Base-by-base conservation (phyloP, 1,140 invertebrate genomes). In the Ceratitis capitata region DNA sequence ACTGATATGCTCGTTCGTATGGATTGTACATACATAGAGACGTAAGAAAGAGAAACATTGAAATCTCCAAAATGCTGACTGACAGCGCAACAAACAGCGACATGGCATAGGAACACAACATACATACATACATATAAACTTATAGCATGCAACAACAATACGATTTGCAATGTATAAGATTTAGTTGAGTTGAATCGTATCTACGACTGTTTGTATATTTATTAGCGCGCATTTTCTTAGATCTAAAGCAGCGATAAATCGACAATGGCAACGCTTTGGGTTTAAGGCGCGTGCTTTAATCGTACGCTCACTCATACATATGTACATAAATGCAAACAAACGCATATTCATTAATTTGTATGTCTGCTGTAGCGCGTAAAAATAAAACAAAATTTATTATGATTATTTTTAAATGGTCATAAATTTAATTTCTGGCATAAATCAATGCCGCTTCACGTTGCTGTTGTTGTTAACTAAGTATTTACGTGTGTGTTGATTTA, bases 361-460 rank as follows among this genome's bases (percentile, higher is more conserved):
- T 16, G 26, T 23, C 19, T 19, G 61, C 61, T 78, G 19, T 29
- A 26, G 12, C 69, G 6, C 12, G 3, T n/a, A 45, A 45, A 74
- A 74, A 74, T 26, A 45, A 78, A 45, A 45, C 69, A 45, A 35
- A 78, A 78, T 78, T 78, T 45, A 78, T 78, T 78, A 39, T 78
- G 69, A 78, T 78, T 78, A 78, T 78, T 78, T 78, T 78, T 78
- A 78, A 78, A 78, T 78, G 69, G 69, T 10, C 39, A 78, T 47
- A 78, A 78, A 78, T 78, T 78, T 78, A 78, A 45, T 78, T 78
- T 78, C 69, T 78, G 69, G 39, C 69, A 78, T 78, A 78, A 78
- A 78, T 78, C 69, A 78, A 26, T n/a, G n/a, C 39, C 19, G 45
- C 39, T 45, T 14, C 26, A 19, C 29, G 5, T 35, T 74, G 69